Conservation (phyloP, 2,797 vertebrate species). For the Argentina silus region DNA sequence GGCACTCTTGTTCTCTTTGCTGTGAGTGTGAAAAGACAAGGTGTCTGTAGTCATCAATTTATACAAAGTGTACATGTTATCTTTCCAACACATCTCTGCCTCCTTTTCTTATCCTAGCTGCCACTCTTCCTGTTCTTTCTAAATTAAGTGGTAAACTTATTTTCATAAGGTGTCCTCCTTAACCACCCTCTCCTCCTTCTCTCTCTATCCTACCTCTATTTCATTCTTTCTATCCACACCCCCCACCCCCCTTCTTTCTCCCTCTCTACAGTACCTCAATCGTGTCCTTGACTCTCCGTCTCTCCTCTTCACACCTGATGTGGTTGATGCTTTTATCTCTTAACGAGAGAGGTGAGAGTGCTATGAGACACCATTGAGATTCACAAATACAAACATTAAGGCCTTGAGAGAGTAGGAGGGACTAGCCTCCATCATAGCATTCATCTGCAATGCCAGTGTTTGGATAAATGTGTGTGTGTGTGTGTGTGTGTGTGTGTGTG, state of each 20-base stretch:
- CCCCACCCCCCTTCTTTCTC: background rate
- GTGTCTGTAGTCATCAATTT: background rate
- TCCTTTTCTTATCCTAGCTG: background rate
- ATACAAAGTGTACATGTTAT: background rate
- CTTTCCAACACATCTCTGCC: conserved; percentile 10
- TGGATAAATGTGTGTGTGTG: too few relatives aligned
- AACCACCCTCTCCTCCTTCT: conserved; percentile 18
- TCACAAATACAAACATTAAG: too few relatives aligned
- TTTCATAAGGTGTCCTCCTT: conserved; percentile 10
- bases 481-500: too few relatives aligned
- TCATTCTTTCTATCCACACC: background rate
- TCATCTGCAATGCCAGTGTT: too few relatives aligned
- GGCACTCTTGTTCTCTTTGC: background rate
- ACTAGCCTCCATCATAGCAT: too few relatives aligned
- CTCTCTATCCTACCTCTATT: background rate
- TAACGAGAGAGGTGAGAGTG: background rate
- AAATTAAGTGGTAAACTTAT: background rate
- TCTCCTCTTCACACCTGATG: background rate
- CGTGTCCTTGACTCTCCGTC: background rate
- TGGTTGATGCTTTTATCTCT: background rate
- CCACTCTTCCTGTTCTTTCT: background rate
- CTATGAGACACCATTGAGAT: too few relatives aligned
- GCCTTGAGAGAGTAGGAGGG: too few relatives aligned
- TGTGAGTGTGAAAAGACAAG: background rate
- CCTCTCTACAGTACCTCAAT: background rate